Evolutionary conservation across 2,113 vertebrate genomes (phyloP).

Genomic region (Platycercus adscitus): DNA sequence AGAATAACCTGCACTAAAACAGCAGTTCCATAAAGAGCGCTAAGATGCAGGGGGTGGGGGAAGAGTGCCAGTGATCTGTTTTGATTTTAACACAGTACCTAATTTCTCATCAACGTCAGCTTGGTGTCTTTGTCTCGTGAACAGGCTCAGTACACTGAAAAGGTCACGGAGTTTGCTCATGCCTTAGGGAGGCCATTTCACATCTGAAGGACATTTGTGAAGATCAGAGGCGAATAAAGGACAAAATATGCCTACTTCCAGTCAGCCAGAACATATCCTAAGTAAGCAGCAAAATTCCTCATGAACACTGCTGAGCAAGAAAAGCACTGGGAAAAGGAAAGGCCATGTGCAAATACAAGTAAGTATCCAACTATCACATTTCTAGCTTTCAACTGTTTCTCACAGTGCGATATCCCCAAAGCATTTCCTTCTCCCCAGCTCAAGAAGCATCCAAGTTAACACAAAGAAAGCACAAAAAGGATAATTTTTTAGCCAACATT

Average conservation of each 20-base stretch:
- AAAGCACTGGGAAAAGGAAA: neutral
- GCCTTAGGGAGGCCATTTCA: constrained; percentile 13
- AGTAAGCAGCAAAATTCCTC: neutral
- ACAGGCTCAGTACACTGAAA: neutral
- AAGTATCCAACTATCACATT: neutral
- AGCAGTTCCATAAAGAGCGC: neutral
- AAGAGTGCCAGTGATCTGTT: neutral
- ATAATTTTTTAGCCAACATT: neutral
- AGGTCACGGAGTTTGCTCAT: neutral
- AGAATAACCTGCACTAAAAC: neutral
- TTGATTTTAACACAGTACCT: neutral
- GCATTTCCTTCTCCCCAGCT: neutral
- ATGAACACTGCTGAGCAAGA: neutral
- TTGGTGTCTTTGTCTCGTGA: neutral
- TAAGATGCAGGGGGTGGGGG: neutral
- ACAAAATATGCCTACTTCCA: neutral
- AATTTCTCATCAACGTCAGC: neutral
- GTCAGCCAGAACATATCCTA: neutral
- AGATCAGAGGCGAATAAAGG: neutral
- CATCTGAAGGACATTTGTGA: constrained; percentile 9
- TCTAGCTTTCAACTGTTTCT: neutral
- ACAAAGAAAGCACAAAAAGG: neutral
- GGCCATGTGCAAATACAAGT: neutral
- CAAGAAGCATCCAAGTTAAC: neutral
- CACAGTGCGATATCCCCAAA: neutral